These are phyloP conservation scores for Acronicta aceris DNA, from an alignment of 2,888 invertebrate species.

Conservation along the genomic window DNA sequence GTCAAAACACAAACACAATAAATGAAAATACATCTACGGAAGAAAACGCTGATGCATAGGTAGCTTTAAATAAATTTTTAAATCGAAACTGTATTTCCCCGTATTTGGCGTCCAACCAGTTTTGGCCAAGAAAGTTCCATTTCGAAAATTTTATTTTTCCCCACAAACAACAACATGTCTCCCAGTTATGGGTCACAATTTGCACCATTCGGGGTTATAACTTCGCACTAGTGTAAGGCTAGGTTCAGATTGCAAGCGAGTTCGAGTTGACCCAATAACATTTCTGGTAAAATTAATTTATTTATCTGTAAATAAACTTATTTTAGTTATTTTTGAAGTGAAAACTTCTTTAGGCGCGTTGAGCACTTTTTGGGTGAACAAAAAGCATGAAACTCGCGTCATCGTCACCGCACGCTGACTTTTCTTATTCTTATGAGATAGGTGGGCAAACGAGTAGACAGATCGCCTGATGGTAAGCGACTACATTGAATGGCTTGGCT, in stretches of 20 bases:
- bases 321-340: no score
- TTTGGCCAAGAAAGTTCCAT: conserved; percentile 58
- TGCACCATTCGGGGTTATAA: conserved; percentile 85
- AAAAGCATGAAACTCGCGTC: no score
- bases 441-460: no score
- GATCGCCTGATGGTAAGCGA: no score
- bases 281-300: no score
- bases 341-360: no score
- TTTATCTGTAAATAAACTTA: no score
- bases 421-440: no score
- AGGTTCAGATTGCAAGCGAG: conserved; percentile 40
- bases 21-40: conserved; percentile 4
- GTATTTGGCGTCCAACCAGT: conserved; percentile 37
- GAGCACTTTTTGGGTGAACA: no score
- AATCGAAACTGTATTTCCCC: conserved; percentile 22
- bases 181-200: conserved; percentile 87
- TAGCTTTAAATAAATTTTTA: conserved; percentile 4
- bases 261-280: conserved; percentile 15
- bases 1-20: background rate
- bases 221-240: conserved; percentile 68
- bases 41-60: conserved; percentile 15
- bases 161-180: conserved; percentile 77
- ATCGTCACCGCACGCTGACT: no score
- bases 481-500: no score
- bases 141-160: conserved; percentile 73